phyloP scores from a whole-genome alignment of 2,113 vertebrate species.

The Dicerorhinus sumatrensis region DNA sequence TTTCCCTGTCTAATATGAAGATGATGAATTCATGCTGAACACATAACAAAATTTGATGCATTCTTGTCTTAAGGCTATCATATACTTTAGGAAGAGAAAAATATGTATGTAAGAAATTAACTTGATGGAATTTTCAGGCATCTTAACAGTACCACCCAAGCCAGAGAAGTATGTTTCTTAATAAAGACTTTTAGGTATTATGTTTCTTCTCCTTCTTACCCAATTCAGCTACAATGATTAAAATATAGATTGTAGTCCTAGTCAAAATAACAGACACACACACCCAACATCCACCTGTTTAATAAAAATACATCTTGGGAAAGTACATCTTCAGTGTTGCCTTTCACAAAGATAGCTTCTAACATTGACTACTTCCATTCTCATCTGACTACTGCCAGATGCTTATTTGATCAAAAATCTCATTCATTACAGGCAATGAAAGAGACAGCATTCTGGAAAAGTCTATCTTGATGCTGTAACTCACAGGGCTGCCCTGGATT shows the following conservation, averaged over 20 bases:
- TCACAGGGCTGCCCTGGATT: not conserved
- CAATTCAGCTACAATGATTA: not conserved
- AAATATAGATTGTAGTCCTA: not conserved
- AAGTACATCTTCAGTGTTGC: not conserved
- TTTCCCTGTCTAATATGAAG: not conserved
- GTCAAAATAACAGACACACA: not conserved
- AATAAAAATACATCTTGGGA: not conserved
- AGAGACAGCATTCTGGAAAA: not conserved
- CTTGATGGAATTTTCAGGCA: not conserved
- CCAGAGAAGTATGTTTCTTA: not conserved
- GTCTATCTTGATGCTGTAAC: not conserved
- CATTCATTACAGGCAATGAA: not conserved
- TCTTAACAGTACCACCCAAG: not conserved
- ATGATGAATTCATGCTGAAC: not conserved
- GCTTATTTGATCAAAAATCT: constrained; percentile 23
- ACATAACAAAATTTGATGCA: not conserved
- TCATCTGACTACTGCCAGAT: not conserved
- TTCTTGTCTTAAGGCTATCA: not conserved
- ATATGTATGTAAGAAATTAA: not conserved
- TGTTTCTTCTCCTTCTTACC: not conserved
- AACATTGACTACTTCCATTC: not conserved
- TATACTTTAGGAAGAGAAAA: not conserved
- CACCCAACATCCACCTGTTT: not conserved
- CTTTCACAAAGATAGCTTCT: not conserved
- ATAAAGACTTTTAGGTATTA: not conserved